A percentile compares a stretch with the other conserved stretches of the same genome.
Evolutionary conservation across 1,140 invertebrate genomes (phyloP).

Genomic region (Adoxophyes honmai): DNA sequence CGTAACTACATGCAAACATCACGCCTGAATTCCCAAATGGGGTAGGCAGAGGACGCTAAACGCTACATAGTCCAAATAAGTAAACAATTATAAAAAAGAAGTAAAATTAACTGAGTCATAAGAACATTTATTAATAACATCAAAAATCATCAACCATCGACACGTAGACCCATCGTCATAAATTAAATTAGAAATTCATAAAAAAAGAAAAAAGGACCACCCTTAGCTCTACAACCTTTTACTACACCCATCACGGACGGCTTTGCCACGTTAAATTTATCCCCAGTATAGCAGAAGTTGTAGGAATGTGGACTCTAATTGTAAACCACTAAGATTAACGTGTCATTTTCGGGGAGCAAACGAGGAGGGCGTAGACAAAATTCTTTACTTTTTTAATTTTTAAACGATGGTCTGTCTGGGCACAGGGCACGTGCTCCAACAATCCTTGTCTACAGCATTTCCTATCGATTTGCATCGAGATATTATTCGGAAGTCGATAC

Average conservation of each 20-base stretch:
- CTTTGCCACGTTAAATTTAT: neutral
- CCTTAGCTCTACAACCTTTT: conserved; percentile 12
- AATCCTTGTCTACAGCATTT: conserved; percentile 3
- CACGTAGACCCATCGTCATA: conserved; percentile 1
- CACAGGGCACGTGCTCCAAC: neutral
- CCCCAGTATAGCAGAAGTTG: neutral
- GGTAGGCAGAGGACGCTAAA: too few species aligned
- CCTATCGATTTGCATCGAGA: conserved; percentile 14
- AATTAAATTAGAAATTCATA: conserved; percentile 13
- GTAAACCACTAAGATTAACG: too few species aligned
- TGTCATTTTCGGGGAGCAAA: neutral
- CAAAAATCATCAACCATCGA: conserved; percentile 7
- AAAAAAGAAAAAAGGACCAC: conserved; percentile 3
- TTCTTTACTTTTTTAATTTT: conserved; percentile 12
- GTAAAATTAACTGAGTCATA: neutral
- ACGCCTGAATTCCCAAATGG: too few species aligned
- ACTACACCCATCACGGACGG: conserved; percentile 7
- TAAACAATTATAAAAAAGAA: too few species aligned
- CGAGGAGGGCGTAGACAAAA: conserved; percentile 1
- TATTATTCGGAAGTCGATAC: conserved; percentile 4
- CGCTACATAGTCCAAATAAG: too few species aligned
- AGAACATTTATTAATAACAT: neutral
- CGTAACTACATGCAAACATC: too few species aligned
- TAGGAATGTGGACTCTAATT: neutral
- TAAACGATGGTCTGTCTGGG: conserved; percentile 2